Base-by-base conservation (phyloP, 2,113 vertebrate species). In the Neomonachus schauinslandi region DNA sequence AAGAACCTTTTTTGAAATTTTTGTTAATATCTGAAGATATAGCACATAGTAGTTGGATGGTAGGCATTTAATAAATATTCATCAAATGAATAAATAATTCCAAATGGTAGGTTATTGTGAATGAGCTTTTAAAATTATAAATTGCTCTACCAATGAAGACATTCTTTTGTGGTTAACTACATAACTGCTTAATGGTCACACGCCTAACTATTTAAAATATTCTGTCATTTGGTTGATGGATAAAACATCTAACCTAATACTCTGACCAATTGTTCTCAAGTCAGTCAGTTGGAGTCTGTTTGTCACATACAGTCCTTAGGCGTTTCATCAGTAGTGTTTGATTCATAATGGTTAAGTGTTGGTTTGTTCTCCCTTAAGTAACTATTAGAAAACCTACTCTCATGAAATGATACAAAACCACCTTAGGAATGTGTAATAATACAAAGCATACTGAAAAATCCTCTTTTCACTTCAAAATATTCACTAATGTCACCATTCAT, bases 341-440 rank as follows among this genome's bases (percentile, higher is more conserved):
- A 49, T 74, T 97, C 95, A 79, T 83, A 91, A 74, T 93, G 16
- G 65, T 36, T 83, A 69, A 14, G 28, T 72, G 42, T 81, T 93
- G 2, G 1, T 86, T 95, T 81, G 33, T 94, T 96, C 36, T 77
- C 22, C 22, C n/a, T 31, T 57, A 88, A 69, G 24, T 79, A 72
- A 55, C 49, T 88, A 6, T 46, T 71, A 65, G 57, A 59, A 39
- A n/a, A 51, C 8, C 15, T 65, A 49, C 9, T 16, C 31, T 72
- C 31, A 31, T 36, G 51, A 92, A 86, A 76, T 72, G 79, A 89
- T 69, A 80, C 36, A 69, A 90, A 91, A 36, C 31, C 77, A 85
- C 85, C 24, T 96, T 84, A 95, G 15, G 22, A 94, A 31, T 13
- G 57, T 18, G 15, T 59, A 77, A 90, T 94, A 84, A 80, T 83